These are phyloP conservation scores for Aproaerema taeniolella DNA, from an alignment of 2,888 invertebrate genomes.

Conservation along the genomic window DNA sequence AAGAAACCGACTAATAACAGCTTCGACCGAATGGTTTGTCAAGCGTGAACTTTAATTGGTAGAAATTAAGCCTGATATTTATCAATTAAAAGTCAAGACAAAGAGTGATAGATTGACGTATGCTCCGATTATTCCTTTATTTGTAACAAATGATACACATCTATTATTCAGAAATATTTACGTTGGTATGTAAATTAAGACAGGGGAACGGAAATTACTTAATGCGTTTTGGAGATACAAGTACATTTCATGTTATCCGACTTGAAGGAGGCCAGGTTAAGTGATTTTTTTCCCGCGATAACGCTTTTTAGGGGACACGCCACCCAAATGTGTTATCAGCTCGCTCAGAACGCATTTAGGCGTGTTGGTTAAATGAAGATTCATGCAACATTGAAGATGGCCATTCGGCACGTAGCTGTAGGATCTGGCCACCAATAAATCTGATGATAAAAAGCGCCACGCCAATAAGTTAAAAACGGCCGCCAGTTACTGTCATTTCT, in stretches of 20 bases:
- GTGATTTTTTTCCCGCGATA: slow-evolving; percentile 43
- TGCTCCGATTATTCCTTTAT: neutral
- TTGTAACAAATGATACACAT: slow-evolving; percentile 5
- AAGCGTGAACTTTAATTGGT: no score
- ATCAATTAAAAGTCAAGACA: no score
- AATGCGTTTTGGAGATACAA: slow-evolving; percentile 43
- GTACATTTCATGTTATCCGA: slow-evolving; percentile 36
- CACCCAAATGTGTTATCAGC: slow-evolving; percentile 67
- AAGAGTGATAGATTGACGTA: no score
- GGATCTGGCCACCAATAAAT: slow-evolving; percentile 59
- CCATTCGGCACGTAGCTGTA: slow-evolving; percentile 45
- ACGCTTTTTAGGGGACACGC: slow-evolving; percentile 49
- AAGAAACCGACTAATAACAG: no score
- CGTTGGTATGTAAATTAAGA: slow-evolving; percentile 25
- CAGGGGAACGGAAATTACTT: slow-evolving; percentile 40
- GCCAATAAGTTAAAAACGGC: slow-evolving; percentile 51
- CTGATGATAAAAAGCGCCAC: slow-evolving; percentile 60
- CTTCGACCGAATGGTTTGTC: no score
- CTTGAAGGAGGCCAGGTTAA: slow-evolving; percentile 28
- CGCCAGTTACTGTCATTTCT: slow-evolving; percentile 34
- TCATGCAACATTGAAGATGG: slow-evolving; percentile 57
- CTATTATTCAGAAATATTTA: slow-evolving; percentile 3
- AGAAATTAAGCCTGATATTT: no score
- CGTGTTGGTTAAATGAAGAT: slow-evolving; percentile 50
- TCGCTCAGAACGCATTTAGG: slow-evolving; percentile 56